phyloP scores from a whole-genome alignment of 2,113 vertebrate genomes.

The Dendrocopos noguchii region DNA sequence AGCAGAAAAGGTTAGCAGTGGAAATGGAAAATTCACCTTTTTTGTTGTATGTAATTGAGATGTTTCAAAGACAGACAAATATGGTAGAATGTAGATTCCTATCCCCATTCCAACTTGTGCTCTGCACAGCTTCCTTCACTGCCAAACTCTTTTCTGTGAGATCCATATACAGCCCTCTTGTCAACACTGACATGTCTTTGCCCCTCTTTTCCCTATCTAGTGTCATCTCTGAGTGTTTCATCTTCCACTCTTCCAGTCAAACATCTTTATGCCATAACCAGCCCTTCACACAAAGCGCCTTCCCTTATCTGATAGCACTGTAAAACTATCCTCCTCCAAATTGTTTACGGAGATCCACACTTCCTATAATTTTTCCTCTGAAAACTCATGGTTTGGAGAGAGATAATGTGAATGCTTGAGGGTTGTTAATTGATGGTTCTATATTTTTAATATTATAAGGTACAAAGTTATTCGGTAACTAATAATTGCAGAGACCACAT shows the following conservation, averaged over 20 bases:
- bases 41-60: conserved; percentile 66
- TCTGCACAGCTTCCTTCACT: not conserved
- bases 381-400: not conserved
- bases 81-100: not conserved
- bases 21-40: conserved; percentile 70
- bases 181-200: not conserved
- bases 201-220: not conserved
- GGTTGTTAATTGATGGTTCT: not conserved
- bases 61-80: conserved; percentile 53
- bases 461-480: not conserved
- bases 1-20: conserved; percentile 57
- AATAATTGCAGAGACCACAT: not conserved
- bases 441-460: not conserved
- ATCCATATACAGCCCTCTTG: not conserved
- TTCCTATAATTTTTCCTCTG: not conserved
- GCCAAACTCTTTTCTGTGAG: not conserved
- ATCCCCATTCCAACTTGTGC: not conserved
- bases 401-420: not conserved
- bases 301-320: not conserved
- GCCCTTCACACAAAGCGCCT: not conserved
- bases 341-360: fast-evolving
- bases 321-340: not conserved
- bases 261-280: not conserved
- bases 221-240: not conserved
- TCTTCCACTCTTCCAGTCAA: not conserved